These are phyloP conservation scores for Eulithis prunata DNA, from an alignment of 2,888 invertebrate genomes.

Conservation along the genomic window DNA sequence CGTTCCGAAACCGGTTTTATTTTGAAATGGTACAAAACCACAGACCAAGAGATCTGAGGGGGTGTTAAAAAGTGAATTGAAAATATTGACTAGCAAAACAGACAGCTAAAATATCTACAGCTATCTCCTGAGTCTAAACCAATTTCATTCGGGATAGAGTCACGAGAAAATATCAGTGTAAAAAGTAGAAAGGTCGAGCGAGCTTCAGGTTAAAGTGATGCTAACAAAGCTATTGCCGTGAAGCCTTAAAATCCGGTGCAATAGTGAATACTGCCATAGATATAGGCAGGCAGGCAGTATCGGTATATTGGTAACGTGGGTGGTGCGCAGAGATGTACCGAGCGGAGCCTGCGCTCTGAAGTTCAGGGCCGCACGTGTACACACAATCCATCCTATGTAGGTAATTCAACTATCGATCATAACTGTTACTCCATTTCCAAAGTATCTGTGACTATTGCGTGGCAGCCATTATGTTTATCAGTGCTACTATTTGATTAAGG, in stretches of 20 bases:
- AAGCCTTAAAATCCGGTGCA: conserved; percentile 6
- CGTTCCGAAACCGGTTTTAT: too few relatives aligned
- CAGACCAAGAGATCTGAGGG: too few relatives aligned
- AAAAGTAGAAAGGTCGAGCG: too few relatives aligned
- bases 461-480: conserved; percentile 24
- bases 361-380: conserved; percentile 36
- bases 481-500: conserved; percentile 30
- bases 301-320: conserved; percentile 21
- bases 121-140: too few relatives aligned
- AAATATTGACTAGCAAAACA: too few relatives aligned
- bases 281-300: conserved; percentile 3
- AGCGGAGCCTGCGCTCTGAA: conserved; percentile 37
- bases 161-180: too few relatives aligned
- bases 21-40: too few relatives aligned
- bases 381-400: conserved; percentile 23
- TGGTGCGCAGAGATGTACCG: conserved; percentile 27
- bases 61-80: too few relatives aligned
- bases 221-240: background rate
- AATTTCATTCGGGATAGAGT: too few relatives aligned
- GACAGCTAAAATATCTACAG: too few relatives aligned
- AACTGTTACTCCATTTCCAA: conserved; percentile 8
- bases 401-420: conserved; percentile 24
- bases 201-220: background rate
- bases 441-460: conserved; percentile 9
- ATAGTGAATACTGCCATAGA: conserved; percentile 4